Base-by-base conservation (phyloP, 2,888 invertebrate genomes). In the Shargacucullia verbasci region DNA sequence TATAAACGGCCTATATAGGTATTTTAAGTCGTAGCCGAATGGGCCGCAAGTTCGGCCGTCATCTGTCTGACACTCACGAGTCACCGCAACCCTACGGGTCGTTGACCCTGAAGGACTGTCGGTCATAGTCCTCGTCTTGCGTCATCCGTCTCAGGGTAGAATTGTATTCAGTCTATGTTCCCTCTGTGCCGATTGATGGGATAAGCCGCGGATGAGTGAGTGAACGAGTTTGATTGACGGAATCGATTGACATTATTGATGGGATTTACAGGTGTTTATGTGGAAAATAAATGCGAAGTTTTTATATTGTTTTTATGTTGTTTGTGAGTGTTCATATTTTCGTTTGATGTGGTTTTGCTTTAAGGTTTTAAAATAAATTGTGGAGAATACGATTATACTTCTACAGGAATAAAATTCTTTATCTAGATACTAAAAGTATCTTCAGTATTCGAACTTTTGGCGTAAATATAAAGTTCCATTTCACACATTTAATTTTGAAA, bases 71-170 rank as follows among this genome's bases (percentile, higher is more conserved):
- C 76, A 65, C 71, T 14, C 59, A 34, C 73, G 62, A 75, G 80
- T 79, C 76, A 79, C 80, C 70, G 80, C 79, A 67, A 71, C 76
- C 76, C 75, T 58, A 41, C 43, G 58, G 75, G 65, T 59, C 68
- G 61, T 54, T 61, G 70, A 78, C 73, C 79, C 62, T 62, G 56
- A 59, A 70, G 70, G 69, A 63, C 65, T 70, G 76, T 48, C 70
- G 67, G 75, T 61, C 73, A 52, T 59, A 63, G 57, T 67, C 63
- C 68, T 65, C 47, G 37, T 15, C 10, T 61, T 60, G 66, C 73
- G 70, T 73, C 77, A 76, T 59, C 34, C 15, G 40, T 57, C 64
- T 56, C 55, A 43, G 59, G 63, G 60, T 57, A 65, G 35, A 55
- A 59, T 45, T 48, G 44, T 46, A 48, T 64, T 59, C 59, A 50